Evolutionary conservation across 2,797 vertebrate genomes (phyloP).

Genomic region (Linurgus olivaceus): DNA sequence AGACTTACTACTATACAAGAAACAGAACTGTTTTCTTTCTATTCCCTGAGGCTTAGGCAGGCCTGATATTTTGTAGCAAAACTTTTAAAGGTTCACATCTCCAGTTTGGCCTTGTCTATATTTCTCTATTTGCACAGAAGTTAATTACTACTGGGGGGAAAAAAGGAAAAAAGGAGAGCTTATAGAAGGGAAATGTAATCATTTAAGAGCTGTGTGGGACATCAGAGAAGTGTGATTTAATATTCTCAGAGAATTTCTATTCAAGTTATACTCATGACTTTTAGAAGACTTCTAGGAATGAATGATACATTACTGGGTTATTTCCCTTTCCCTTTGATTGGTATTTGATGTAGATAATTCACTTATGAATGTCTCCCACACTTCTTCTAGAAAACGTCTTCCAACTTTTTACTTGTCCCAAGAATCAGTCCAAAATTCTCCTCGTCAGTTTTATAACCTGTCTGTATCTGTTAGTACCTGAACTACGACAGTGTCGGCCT

Average conservation of each 20-base stretch:
- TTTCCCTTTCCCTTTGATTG: neutral
- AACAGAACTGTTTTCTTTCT: constrained; percentile 3
- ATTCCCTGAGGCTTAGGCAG: neutral
- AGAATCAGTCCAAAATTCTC: neutral
- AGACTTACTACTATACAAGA: constrained; percentile 2
- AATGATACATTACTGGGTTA: neutral
- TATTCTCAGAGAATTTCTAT: neutral
- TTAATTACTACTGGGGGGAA: neutral
- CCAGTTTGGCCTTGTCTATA: neutral
- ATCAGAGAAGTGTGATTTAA: neutral
- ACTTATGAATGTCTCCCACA: neutral
- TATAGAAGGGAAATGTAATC: neutral
- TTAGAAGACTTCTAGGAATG: neutral
- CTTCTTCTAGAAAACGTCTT: neutral
- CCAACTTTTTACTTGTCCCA: neutral
- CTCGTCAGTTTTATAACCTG: neutral
- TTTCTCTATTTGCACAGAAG: neutral
- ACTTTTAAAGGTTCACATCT: neutral
- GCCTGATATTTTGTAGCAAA: neutral
- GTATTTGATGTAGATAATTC: neutral
- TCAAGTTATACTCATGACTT: neutral
- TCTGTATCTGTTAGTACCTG: neutral
- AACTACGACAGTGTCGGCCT: neutral
- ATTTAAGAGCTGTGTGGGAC: neutral
- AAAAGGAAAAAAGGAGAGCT: neutral